Evolutionary conservation across 2,797 vertebrate genomes (phyloP).

Genomic region (Lophius americanus): DNA sequence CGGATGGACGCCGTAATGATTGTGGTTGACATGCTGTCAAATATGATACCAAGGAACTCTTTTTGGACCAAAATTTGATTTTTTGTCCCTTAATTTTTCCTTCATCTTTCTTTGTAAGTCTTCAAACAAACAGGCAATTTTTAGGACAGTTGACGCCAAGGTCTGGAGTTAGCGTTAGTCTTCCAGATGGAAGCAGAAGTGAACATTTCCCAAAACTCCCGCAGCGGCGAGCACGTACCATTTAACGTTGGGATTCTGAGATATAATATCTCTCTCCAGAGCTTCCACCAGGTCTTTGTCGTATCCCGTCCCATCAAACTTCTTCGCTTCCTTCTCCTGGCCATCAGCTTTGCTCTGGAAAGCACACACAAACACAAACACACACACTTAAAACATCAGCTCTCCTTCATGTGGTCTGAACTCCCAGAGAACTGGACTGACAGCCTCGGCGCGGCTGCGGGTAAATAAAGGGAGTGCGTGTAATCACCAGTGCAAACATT

Average conservation of each 20-base stretch:
- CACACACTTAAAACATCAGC: slow-evolving; percentile 5
- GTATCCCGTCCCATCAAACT: slow-evolving; percentile 92
- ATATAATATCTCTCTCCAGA: slow-evolving; percentile 97
- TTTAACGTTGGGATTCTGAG: slow-evolving; percentile 95
- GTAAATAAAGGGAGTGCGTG: slow-evolving; percentile 39
- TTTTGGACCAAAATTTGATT: too few relatives aligned
- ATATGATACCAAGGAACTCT: too few relatives aligned
- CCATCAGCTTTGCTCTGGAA: slow-evolving; percentile 82
- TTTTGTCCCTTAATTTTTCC: too few relatives aligned
- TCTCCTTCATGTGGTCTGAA: slow-evolving; percentile 1
- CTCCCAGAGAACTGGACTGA: slow-evolving; percentile 42
- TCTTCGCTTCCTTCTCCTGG: slow-evolving; percentile 90
- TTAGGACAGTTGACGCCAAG: too few relatives aligned
- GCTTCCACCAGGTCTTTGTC: slow-evolving; percentile 98
- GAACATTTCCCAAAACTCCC: too few relatives aligned
- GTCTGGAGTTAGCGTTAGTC: too few relatives aligned
- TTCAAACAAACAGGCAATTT: too few relatives aligned
- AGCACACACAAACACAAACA: slow-evolving; percentile 12
- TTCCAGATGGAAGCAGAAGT: too few relatives aligned
- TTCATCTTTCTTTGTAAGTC: too few relatives aligned
- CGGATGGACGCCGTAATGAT: too few relatives aligned
- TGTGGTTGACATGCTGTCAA: too few relatives aligned
- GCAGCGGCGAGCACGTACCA: slow-evolving; percentile 81
- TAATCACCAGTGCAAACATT: slow-evolving; percentile 42
- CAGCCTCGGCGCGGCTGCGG: slow-evolving; percentile 20